Conservation (phyloP, 2,888 invertebrate species). For the Diploptera punctata region DNA sequence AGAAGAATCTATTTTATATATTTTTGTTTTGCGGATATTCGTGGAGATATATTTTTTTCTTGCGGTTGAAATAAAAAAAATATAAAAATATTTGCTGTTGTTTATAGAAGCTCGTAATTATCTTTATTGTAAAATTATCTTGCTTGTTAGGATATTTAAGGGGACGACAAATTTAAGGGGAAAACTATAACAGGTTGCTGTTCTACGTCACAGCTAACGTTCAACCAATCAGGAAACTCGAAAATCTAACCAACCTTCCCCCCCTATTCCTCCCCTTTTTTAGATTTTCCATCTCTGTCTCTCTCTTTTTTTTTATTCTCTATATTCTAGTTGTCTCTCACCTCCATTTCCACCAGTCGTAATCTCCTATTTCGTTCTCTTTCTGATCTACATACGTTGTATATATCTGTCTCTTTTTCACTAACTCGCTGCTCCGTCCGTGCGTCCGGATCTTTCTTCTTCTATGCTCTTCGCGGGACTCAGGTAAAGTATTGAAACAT, state of each 20-base stretch:
- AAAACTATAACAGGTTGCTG: constrained; percentile 14
- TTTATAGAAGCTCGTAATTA: background rate
- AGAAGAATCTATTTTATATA: constrained; percentile 10
- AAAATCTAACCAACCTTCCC: constrained; percentile 22
- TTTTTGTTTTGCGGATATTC: background rate
- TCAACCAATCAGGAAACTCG: constrained; percentile 24
- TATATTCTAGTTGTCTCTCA: constrained; percentile 9
- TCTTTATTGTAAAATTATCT: too few species aligned
- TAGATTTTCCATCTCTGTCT: background rate
- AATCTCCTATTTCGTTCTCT: too few species aligned
- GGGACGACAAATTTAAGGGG: too few species aligned
- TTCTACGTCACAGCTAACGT: constrained; percentile 15
- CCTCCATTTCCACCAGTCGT: constrained; percentile 10
- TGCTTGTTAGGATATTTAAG: background rate
- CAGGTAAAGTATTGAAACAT: constrained; percentile 36
- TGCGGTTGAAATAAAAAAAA: background rate
- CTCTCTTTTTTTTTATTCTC: constrained; percentile 15
- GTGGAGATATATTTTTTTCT: background rate
- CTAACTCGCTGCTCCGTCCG: background rate
- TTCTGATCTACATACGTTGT: background rate
- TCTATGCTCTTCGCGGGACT: constrained; percentile 41
- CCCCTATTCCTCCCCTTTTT: constrained; percentile 10
- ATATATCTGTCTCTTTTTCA: background rate
- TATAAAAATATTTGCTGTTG: background rate
- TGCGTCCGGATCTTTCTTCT: constrained; percentile 19